These are phyloP conservation scores for Papilio polyxenes DNA, from an alignment of 1,140 invertebrate genomes.

Conservation along the genomic window DNA sequence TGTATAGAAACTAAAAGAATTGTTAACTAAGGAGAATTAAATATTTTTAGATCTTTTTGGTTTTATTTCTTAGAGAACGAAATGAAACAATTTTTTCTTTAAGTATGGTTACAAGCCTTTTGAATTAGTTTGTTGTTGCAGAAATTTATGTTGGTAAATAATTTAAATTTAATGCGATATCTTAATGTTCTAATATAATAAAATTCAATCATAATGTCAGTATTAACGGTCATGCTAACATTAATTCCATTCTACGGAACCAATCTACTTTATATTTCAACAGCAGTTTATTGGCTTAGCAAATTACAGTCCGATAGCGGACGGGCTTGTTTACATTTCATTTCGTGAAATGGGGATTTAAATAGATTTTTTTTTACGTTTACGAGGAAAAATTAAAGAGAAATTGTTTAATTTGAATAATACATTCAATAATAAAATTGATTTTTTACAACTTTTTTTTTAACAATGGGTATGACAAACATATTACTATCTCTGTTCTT, in stretches of 20 bases:
- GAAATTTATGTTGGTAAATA: too few species aligned
- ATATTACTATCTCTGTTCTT: too few species aligned
- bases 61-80: too few species aligned
- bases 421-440: too few species aligned
- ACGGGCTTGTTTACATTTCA: slow-evolving; percentile 21
- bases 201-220: not conserved
- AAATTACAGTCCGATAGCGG: slow-evolving; percentile 17
- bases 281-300: slow-evolving; percentile 10
- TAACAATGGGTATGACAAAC: too few species aligned
- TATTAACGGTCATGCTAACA: not conserved
- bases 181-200: not conserved
- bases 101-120: not conserved
- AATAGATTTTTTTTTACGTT: not conserved
- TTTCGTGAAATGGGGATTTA: not conserved
- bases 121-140: too few species aligned
- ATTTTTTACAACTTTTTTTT: too few species aligned
- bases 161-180: not conserved
- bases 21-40: too few species aligned
- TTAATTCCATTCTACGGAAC: not conserved
- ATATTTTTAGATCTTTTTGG: too few species aligned
- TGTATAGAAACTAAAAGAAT: too few species aligned
- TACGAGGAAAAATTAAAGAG: not conserved
- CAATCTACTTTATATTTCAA: slow-evolving; percentile 9
- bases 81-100: not conserved
- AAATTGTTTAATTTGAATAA: not conserved